Evolutionary conservation across 23 tunicate species (phyloP), one percentile per base, ranked within the genome.

Genomic region (Trididemnum nubilum): DNA sequence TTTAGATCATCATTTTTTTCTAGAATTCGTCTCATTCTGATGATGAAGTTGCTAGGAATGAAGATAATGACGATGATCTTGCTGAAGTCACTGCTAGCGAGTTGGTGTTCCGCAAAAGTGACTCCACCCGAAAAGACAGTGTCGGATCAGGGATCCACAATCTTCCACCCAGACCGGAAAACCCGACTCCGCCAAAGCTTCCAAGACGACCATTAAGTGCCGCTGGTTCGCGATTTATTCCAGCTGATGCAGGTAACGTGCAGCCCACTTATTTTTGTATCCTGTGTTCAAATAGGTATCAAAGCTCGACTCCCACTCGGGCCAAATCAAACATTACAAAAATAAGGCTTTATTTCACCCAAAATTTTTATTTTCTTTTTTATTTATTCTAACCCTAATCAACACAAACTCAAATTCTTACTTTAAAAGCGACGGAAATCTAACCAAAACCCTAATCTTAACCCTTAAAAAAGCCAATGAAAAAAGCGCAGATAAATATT

Each of bases 121-220:
- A 78, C 2, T 28, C 51, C 2, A 33, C 78, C 37, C 12, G 78
- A 19, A 71, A 50, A 19, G 69, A 35, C 1, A 29, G 76, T 26
- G 73, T 33, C 29, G 54, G 83, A 2, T 64, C 81, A n/a, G 90
- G 90, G 19, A 65, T 90, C 57, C 51, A 63, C 0, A 32, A 44
- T 2, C 78, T 86, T 0, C 91, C 88, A 15, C 97, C 97, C 0
- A 73, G 91, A 71, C 88, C 92, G 0, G 85, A 83, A 29, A 85
- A 85, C 57, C 90, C 90, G 2, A 85, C 86, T 44, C 87, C 87
- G 15, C 90, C 90, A 52, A 74, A 35, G 74, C 34, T 91, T 19
- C 97, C 97, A 22, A 34, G 78, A 9, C 88, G 97, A n/a, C 97
- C 97, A 71, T 69, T 74, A 15, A 92, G 97, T 54, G 92, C 88